A percentile compares a stretch with the other conserved stretches of the same genome.
These are phyloP conservation scores for Dufourea novaeangliae DNA, from an alignment of 1,140 invertebrate species.

Conservation along the genomic window DNA sequence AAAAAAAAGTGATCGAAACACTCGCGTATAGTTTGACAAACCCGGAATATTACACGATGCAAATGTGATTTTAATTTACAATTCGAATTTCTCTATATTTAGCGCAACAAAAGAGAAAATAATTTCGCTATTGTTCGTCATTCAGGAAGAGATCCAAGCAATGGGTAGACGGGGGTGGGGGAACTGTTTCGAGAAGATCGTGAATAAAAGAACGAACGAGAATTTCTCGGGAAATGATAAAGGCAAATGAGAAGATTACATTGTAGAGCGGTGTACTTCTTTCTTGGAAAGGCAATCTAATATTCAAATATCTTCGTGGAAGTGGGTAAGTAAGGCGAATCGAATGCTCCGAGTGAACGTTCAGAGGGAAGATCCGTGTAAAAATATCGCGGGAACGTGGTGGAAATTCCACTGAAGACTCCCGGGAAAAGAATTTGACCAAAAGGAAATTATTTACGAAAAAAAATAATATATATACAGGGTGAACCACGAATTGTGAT, in stretches of 20 bases:
- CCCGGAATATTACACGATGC: no score
- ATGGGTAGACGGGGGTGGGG: no score
- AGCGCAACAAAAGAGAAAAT: no score
- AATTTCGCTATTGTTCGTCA: no score
- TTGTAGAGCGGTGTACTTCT: constrained; percentile 44
- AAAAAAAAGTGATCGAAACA: no score
- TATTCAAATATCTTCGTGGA: constrained; percentile 57
- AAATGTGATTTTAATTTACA: no score
- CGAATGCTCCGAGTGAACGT: constrained; percentile 22
- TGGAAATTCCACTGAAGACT: background rate
- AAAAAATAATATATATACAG: no score
- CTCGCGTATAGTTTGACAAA: no score
- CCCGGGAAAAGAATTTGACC: background rate
- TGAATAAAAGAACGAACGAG: background rate
- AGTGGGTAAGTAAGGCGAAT: constrained; percentile 38
- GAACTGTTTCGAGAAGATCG: background rate
- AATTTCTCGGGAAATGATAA: background rate
- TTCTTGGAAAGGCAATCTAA: constrained; percentile 56
- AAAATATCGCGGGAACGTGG: background rate
- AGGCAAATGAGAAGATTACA: constrained; percentile 9
- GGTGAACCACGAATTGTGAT: no score
- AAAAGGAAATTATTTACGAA: no score
- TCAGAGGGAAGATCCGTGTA: constrained; percentile 2
- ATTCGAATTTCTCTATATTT: no score
- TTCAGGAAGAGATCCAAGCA: no score